phyloP scores from a whole-genome alignment of 2,113 vertebrate species.

The Xenopus tropicalis region DNA sequence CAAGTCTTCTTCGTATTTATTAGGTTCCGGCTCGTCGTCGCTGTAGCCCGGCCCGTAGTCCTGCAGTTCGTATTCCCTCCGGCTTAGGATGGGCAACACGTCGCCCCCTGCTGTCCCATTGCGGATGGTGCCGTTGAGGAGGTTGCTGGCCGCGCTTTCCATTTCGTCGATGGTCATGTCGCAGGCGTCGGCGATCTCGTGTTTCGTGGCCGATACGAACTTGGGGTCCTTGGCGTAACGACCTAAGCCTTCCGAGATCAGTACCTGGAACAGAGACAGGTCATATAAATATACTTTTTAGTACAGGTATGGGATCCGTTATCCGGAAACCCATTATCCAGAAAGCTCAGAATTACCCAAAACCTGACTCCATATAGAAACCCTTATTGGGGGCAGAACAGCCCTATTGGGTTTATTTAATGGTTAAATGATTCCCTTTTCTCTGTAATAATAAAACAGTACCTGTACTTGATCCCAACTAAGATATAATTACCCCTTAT shows the following conservation, averaged over 20 bases:
- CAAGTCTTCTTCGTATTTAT: constrained; percentile 91
- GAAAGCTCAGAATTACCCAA: neutral
- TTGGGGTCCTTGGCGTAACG: constrained; percentile 94
- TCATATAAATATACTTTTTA: too few relatives aligned
- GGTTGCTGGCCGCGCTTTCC: constrained; percentile 95
- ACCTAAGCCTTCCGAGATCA: constrained; percentile 96
- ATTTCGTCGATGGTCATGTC: constrained; percentile 98
- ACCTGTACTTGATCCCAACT: too few relatives aligned
- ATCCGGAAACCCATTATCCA: too few relatives aligned
- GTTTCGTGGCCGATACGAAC: constrained; percentile 94
- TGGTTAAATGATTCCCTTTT: too few relatives aligned
- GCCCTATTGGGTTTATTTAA: too few relatives aligned
- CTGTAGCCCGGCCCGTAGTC: constrained; percentile 89
- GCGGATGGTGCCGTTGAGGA: constrained; percentile 81
- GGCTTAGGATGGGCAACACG: constrained; percentile 72
- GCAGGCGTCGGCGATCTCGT: constrained; percentile 95
- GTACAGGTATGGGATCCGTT: too few relatives aligned
- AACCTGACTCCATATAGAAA: too few relatives aligned
- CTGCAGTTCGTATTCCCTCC: constrained; percentile 85
- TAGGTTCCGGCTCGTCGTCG: constrained; percentile 85
- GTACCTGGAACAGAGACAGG: constrained; percentile 69
- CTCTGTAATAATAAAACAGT: too few relatives aligned
- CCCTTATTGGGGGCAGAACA: too few relatives aligned
- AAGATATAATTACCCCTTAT: too few relatives aligned
- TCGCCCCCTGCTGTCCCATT: constrained; percentile 75